Conservation (phyloP, 2,797 vertebrate genomes). For the Acrossocheilus wenchowensis region DNA sequence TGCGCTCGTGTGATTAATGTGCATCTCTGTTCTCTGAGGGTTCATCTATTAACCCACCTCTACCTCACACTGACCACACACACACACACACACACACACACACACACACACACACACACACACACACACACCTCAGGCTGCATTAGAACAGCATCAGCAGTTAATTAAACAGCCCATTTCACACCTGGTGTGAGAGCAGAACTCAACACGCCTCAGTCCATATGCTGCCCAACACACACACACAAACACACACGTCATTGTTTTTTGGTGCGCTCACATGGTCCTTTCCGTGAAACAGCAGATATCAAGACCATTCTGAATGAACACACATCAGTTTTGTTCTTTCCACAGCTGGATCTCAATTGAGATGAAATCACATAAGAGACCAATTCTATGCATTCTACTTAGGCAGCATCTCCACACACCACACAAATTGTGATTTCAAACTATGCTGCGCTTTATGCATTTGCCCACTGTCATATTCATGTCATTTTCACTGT, state of each 20-base stretch:
- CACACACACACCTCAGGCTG: slow-evolving; percentile 69
- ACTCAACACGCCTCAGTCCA: slow-evolving; percentile 79
- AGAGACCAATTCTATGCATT: not conserved
- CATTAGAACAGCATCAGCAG: slow-evolving; percentile 86
- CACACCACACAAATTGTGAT: not conserved
- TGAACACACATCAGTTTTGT: not conserved
- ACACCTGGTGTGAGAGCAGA: slow-evolving; percentile 83
- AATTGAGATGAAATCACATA: not conserved
- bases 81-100: slow-evolving; percentile 62
- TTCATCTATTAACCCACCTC: slow-evolving; percentile 76
- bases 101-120: slow-evolving; percentile 63
- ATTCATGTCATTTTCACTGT: too few species aligned
- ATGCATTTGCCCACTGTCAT: too few species aligned
- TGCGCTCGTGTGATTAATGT: slow-evolving; percentile 77
- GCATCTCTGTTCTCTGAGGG: slow-evolving; percentile 74
- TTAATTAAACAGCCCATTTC: slow-evolving; percentile 88
- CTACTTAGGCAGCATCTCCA: not conserved
- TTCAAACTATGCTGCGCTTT: too few species aligned
- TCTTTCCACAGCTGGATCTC: not conserved
- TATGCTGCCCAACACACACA: slow-evolving; percentile 78
- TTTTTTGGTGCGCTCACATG: slow-evolving; percentile 24
- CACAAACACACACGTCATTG: slow-evolving; percentile 35
- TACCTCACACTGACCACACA: slow-evolving; percentile 73
- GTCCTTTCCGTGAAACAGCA: slow-evolving; percentile 24
- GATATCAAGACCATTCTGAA: slow-evolving; percentile 3